These are phyloP conservation scores for Bradypodion pumilum DNA, from an alignment of 2,797 vertebrate species.

Conservation along the genomic window DNA sequence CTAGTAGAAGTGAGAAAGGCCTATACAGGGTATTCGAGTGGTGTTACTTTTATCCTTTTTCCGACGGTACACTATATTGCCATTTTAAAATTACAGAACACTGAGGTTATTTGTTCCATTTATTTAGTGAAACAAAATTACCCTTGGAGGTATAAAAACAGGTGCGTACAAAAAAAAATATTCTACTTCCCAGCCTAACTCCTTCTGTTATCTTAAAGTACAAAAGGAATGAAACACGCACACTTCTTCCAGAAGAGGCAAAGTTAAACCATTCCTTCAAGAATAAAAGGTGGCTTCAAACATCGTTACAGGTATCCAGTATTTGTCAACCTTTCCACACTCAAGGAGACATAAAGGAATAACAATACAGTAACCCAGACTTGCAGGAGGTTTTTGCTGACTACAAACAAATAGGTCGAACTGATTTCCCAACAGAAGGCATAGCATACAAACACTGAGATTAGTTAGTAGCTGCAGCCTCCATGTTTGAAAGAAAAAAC, in stretches of 20 bases:
- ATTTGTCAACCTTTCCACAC: background rate
- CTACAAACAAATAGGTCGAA: background rate
- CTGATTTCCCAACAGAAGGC: background rate
- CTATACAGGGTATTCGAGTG: background rate
- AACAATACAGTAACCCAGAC: background rate
- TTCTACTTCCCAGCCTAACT: background rate
- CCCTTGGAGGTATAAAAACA: constrained; percentile 1
- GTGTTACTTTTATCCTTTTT: background rate
- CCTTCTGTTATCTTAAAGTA: background rate
- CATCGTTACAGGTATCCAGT: background rate
- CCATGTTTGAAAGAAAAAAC: background rate
- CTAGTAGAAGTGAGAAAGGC: background rate
- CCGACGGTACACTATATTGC: background rate
- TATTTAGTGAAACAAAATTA: constrained; percentile 15
- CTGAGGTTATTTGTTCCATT: background rate
- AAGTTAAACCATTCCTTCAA: background rate
- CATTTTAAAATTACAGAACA: background rate
- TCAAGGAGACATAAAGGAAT: background rate
- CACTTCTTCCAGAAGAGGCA: background rate
- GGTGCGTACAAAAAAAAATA: background rate
- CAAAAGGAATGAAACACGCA: background rate
- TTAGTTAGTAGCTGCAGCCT: background rate
- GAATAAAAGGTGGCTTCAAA: background rate
- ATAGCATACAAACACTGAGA: background rate
- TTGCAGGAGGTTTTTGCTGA: background rate